These are phyloP conservation scores for Euproctis similis DNA, from an alignment of 2,888 invertebrate species.

Conservation along the genomic window DNA sequence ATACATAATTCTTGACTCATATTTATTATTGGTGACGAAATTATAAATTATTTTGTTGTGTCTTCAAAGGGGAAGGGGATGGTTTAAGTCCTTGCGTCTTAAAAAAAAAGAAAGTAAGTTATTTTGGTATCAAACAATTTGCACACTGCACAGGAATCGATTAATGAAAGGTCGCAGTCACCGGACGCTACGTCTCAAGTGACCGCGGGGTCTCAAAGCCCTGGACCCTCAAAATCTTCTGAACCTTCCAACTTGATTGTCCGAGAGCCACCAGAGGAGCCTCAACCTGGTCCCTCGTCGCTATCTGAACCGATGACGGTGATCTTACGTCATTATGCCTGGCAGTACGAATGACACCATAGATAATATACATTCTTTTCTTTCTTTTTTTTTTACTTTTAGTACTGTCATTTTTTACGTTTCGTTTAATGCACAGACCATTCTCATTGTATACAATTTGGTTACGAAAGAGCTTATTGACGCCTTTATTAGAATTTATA, in stretches of 20 bases:
- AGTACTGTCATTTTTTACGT: too few species aligned
- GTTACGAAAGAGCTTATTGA: slow-evolving; percentile 36
- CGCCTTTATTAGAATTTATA: slow-evolving; percentile 31
- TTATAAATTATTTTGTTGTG: slow-evolving; percentile 8
- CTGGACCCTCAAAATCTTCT: slow-evolving; percentile 16
- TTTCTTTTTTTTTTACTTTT: slow-evolving; percentile 58
- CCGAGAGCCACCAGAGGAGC: slow-evolving; percentile 38
- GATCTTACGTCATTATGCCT: slow-evolving; percentile 71
- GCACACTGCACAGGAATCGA: slow-evolving; percentile 40
- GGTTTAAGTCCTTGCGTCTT: too few species aligned
- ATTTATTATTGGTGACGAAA: slow-evolving; percentile 6
- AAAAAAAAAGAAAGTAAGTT: too few species aligned
- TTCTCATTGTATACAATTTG: slow-evolving; percentile 27
- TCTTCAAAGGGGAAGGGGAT: slow-evolving; percentile 34
- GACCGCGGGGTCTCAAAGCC: slow-evolving; percentile 33
- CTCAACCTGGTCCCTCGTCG: slow-evolving; percentile 53
- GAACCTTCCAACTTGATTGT: slow-evolving; percentile 12
- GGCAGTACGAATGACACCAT: slow-evolving; percentile 73
- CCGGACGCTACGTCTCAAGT: slow-evolving; percentile 41
- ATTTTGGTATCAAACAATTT: slow-evolving; percentile 12
- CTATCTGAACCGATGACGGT: slow-evolving; percentile 61
- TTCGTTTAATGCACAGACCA: slow-evolving; percentile 55
- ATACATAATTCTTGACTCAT: slow-evolving; percentile 12
- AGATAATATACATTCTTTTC: slow-evolving; percentile 62
- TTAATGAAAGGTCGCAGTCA: slow-evolving; percentile 46